These are phyloP conservation scores for Cirrhinus mrigala DNA, from an alignment of 2,797 vertebrate genomes.

Conservation along the genomic window DNA sequence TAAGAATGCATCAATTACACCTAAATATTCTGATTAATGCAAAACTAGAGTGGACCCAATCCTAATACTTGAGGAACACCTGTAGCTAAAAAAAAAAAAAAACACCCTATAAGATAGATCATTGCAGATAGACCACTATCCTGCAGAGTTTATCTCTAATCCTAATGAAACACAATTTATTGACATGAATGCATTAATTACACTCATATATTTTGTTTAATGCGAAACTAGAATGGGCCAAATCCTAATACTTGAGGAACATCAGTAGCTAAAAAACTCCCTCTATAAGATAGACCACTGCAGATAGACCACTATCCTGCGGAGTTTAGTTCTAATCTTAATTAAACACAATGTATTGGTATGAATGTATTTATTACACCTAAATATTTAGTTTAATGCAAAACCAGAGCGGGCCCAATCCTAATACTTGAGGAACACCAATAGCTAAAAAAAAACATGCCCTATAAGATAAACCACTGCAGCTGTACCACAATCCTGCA, in stretches of 20 bases:
- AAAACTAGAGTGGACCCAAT: background rate
- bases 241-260: slow-evolving; percentile 8
- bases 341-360: background rate
- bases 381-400: background rate
- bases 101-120: background rate
- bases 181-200: background rate
- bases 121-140: background rate
- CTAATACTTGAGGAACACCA: slow-evolving; percentile 18
- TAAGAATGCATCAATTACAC: background rate
- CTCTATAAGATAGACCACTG: background rate
- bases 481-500: background rate
- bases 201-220: background rate
- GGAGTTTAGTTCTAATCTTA: background rate
- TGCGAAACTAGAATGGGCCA: background rate
- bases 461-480: background rate
- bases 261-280: background rate
- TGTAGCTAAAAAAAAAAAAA: background rate
- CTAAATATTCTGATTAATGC: background rate
- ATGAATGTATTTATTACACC: background rate
- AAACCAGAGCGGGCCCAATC: background rate
- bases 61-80: slow-evolving; percentile 14
- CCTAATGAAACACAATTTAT: background rate
- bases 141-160: background rate
- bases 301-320: background rate
- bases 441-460: background rate